Conservation (phyloP, 2,113 vertebrate species). For the Rhinichthys klamathensis region DNA sequence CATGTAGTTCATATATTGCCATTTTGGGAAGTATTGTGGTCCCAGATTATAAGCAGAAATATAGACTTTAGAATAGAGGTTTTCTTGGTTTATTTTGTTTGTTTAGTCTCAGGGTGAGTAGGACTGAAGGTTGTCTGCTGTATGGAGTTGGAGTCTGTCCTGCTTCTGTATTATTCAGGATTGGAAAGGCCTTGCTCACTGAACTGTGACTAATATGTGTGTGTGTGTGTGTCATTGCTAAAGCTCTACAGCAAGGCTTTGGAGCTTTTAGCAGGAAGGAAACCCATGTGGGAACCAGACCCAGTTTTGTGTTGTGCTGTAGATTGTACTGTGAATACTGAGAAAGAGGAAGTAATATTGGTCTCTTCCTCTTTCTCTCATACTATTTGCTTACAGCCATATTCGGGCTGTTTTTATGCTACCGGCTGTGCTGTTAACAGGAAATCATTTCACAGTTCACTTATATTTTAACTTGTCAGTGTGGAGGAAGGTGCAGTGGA, state of each 20-base stretch:
- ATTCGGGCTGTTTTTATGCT: not conserved
- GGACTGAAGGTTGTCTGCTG: slow-evolving; percentile 7
- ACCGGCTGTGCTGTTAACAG: slow-evolving; percentile 5
- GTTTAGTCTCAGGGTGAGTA: not conserved
- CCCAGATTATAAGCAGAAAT: not conserved
- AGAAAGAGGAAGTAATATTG: slow-evolving; percentile 63
- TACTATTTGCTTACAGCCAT: not conserved
- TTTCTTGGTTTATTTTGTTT: not conserved
- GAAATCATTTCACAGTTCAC: slow-evolving; percentile 16
- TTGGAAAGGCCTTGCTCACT: slow-evolving; percentile 36
- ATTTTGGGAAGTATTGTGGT: not conserved
- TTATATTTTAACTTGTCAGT: not conserved
- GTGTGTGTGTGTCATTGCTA: slow-evolving; percentile 25
- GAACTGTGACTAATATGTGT: slow-evolving; percentile 51
- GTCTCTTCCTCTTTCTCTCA: slow-evolving; percentile 31
- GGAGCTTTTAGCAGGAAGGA: slow-evolving; percentile 61
- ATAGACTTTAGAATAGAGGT: not conserved
- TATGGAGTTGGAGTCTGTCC: slow-evolving; percentile 13
- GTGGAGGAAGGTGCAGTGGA: not conserved
- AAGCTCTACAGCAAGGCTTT: slow-evolving; percentile 1
- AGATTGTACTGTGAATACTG: slow-evolving; percentile 36
- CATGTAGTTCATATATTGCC: not conserved
- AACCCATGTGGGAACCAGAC: slow-evolving; percentile 61
- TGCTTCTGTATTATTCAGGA: slow-evolving; percentile 29
- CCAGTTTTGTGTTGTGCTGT: slow-evolving; percentile 25